A percentile compares a stretch with the other conserved stretches of the same genome.
These are phyloP conservation scores for Hoplodrina ambigua DNA, from an alignment of 2,888 invertebrate genomes.

Conservation along the genomic window DNA sequence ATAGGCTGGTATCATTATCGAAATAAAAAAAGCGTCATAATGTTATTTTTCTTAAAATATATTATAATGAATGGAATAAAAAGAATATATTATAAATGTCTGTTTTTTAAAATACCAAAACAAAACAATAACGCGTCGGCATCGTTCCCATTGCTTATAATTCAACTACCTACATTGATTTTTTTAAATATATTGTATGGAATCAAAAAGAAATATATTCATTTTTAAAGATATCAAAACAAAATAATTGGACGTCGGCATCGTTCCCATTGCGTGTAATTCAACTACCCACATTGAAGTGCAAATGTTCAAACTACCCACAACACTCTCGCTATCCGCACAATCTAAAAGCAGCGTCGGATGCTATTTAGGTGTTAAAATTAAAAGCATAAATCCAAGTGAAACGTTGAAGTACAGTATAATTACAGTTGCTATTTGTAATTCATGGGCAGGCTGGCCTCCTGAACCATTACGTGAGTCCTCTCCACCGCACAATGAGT, in stretches of 20 bases:
- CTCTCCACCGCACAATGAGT: constrained; percentile 74
- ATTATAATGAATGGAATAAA: no score
- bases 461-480: constrained; percentile 74
- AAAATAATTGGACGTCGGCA: not conserved
- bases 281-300: constrained; percentile 5
- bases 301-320: constrained; percentile 26
- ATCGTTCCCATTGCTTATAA: not conserved
- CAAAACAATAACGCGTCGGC: not conserved
- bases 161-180: not conserved
- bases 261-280: not conserved
- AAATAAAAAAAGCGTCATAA: no score
- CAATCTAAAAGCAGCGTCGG: constrained; percentile 37
- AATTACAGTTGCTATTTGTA: constrained; percentile 78
- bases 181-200: no score
- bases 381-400: constrained; percentile 76
- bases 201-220: not conserved
- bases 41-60: no score
- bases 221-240: not conserved
- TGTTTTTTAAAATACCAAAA: not conserved
- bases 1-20: no score
- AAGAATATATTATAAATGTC: not conserved
- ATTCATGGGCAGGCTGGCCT: constrained; percentile 77
- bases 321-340: constrained; percentile 13
- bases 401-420: constrained; percentile 68
- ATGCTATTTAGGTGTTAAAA: constrained; percentile 68